Evolutionary conservation across 1,140 invertebrate genomes (phyloP).

Genomic region (Dinoponera quadriceps): DNA sequence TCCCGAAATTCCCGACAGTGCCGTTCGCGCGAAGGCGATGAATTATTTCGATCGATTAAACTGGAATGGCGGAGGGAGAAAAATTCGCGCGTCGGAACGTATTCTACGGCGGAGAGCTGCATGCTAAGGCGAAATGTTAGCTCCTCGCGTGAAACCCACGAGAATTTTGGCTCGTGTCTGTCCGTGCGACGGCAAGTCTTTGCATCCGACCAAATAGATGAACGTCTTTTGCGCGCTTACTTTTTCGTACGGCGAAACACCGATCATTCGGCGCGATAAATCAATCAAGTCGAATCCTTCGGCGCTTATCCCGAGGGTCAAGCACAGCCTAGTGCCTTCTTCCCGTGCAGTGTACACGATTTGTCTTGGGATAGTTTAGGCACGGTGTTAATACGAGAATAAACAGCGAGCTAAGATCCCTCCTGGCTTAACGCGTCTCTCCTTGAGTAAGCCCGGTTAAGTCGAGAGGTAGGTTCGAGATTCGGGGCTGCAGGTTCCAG

Average conservation of each 20-base stretch:
- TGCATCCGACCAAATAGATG: not conserved
- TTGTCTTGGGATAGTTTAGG: constrained; percentile 77
- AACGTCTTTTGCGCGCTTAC: too few species aligned
- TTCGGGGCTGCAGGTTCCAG: constrained; percentile 74
- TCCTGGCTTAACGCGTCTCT: constrained; percentile 76
- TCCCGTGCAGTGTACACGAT: constrained; percentile 71
- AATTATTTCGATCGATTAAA: constrained; percentile 53
- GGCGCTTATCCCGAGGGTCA: constrained; percentile 59
- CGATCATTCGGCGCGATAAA: constrained; percentile 34
- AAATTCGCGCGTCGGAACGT: not conserved
- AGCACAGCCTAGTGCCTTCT: constrained; percentile 60
- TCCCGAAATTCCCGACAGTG: constrained; percentile 39
- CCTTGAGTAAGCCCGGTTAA: constrained; percentile 76
- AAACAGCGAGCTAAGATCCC: constrained; percentile 76
- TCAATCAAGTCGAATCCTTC: constrained; percentile 51
- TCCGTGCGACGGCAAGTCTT: not conserved
- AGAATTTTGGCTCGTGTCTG: not conserved
- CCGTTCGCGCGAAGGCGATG: constrained; percentile 9
- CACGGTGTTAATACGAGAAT: constrained; percentile 76
- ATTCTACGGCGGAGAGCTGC: not conserved
- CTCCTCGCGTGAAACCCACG: not conserved
- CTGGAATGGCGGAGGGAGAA: not conserved
- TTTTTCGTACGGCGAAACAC: not conserved
- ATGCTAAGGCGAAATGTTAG: not conserved
- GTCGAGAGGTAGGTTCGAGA: constrained; percentile 76